A percentile compares a stretch with the other conserved stretches of the same genome.
phyloP scores from a whole-genome alignment of 2,797 vertebrate species.

The Aythya fuligula region DNA sequence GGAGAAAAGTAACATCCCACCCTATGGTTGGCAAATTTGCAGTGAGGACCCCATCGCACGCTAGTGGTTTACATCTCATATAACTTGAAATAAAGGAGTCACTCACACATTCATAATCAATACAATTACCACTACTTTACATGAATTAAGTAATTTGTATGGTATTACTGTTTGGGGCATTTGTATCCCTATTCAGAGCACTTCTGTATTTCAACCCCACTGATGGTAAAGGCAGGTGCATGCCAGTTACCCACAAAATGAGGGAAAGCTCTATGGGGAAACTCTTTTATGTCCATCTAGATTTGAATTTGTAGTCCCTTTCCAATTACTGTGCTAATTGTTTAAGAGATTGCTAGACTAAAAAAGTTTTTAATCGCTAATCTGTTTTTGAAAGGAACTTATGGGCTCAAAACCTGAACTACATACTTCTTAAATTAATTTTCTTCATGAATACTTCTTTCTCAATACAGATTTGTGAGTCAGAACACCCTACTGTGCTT shows the following conservation, averaged over 20 bases:
- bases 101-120: slow-evolving; percentile 69
- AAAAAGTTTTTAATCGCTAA: slow-evolving; percentile 79
- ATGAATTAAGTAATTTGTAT: slow-evolving; percentile 70
- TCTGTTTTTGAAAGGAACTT: slow-evolving; percentile 80
- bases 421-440: slow-evolving; percentile 82
- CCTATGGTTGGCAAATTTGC: not conserved
- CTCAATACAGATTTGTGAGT: slow-evolving; percentile 74
- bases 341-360: slow-evolving; percentile 78
- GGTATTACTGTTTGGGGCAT: slow-evolving; percentile 47
- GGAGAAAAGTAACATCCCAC: not conserved
- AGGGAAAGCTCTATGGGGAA: slow-evolving; percentile 60
- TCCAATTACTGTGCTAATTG: slow-evolving; percentile 80
- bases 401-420: slow-evolving; percentile 70
- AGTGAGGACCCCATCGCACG: not conserved
- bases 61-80: slow-evolving; percentile 40
- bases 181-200: slow-evolving; percentile 62
- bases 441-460: slow-evolving; percentile 80
- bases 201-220: slow-evolving; percentile 38
- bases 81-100: slow-evolving; percentile 65
- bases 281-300: slow-evolving; percentile 74
- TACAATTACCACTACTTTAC: slow-evolving; percentile 70
- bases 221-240: slow-evolving; percentile 70
- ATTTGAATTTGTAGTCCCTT: slow-evolving; percentile 76
- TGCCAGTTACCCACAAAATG: slow-evolving; percentile 55
- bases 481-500: slow-evolving; percentile 70